phyloP scores from a whole-genome alignment of 1,140 invertebrate species.

The Bombus affinis region DNA sequence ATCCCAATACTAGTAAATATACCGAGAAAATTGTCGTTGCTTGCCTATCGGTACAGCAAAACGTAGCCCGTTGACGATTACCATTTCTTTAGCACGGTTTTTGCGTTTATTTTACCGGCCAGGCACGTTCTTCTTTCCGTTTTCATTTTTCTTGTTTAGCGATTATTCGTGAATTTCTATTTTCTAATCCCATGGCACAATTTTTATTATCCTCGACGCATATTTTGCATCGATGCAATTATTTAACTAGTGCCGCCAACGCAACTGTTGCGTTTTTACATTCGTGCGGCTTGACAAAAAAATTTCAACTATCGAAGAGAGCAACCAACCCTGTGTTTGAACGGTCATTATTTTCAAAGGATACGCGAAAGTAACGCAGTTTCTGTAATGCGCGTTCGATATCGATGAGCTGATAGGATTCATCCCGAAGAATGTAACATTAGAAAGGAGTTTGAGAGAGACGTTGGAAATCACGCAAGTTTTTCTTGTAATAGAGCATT shows the following conservation, averaged over 20 bases:
- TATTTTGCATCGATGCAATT: too few species aligned
- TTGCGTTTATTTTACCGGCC: background rate
- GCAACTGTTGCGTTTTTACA: too few species aligned
- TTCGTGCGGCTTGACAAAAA: too few species aligned
- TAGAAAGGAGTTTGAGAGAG: background rate
- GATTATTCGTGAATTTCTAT: background rate
- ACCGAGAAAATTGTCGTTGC: constrained; percentile 61
- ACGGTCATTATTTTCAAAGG: too few species aligned
- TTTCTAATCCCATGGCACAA: too few species aligned
- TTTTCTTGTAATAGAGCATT: background rate
- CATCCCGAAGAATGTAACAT: background rate
- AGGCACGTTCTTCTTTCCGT: too few species aligned
- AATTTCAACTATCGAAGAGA: too few species aligned
- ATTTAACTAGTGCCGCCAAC: too few species aligned
- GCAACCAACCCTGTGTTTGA: too few species aligned
- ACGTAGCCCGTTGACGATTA: background rate
- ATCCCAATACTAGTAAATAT: constrained; percentile 72
- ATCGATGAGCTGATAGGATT: background rate
- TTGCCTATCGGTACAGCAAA: constrained; percentile 15
- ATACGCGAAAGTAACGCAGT: too few species aligned
- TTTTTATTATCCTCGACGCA: too few species aligned
- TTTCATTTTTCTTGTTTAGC: background rate
- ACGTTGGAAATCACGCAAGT: background rate
- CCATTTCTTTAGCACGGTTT: background rate
- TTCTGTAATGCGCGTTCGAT: too few species aligned